Conservation (phyloP, 2,797 vertebrate species). For the Mallotus villosus region DNA sequence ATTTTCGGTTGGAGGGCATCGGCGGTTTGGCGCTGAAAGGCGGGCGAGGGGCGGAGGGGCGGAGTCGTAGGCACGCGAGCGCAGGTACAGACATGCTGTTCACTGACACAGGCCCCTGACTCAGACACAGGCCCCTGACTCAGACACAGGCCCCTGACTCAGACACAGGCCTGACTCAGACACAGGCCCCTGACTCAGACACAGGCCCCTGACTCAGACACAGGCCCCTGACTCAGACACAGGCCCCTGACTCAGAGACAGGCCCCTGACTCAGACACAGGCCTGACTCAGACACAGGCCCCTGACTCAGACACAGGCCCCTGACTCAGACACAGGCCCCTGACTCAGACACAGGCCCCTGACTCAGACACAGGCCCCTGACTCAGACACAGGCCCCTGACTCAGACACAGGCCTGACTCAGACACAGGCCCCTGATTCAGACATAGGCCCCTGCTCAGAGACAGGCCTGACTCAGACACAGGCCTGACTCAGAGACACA, state of each 20-base stretch:
- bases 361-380: too few relatives aligned
- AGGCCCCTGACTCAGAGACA: not conserved
- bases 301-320: too few relatives aligned
- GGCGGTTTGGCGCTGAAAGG: constrained; percentile 27
- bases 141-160: not conserved
- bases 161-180: not conserved
- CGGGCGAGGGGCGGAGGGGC: constrained; percentile 21
- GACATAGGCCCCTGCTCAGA: too few relatives aligned
- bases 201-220: not conserved
- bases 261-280: not conserved
- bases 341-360: too few relatives aligned
- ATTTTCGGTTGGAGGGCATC: constrained; percentile 20
- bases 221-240: not conserved
- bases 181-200: not conserved
- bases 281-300: too few relatives aligned
- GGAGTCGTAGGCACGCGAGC: not conserved
- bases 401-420: too few relatives aligned
- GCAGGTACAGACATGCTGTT: too few relatives aligned
- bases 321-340: too few relatives aligned
- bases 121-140: not conserved
- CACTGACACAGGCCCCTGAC: not conserved
- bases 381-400: too few relatives aligned
- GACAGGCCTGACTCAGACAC: too few relatives aligned
- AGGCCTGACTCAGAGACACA: too few relatives aligned
- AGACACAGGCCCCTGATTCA: too few relatives aligned